Evolutionary conservation across 2,888 invertebrate species (phyloP), one percentile per base, ranked within the genome.

Genomic region (Tribolium freemani): DNA sequence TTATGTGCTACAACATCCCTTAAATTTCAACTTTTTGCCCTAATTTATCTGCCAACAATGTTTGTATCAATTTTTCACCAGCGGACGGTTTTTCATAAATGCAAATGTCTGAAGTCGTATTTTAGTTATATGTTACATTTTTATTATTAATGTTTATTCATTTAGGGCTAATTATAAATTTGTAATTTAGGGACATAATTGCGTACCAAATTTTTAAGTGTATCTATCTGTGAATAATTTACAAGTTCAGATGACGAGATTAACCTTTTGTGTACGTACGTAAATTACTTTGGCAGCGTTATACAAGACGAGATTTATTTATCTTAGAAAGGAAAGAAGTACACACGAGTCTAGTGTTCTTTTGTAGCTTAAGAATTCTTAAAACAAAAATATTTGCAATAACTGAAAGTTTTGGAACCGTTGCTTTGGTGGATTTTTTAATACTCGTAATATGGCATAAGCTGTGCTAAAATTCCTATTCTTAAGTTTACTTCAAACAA

Each of bases 31-130:
- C 5, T 51, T 13, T 20, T 51, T 51, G 51, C 16, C 20, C n/a
- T 48, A 48, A 48, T 48, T 10, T 48, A 48, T 48, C 48, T 48
- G 13, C 48, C 48, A 48, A 11, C 48, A n/a, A 48, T 16, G 10
- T 48, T 48, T 48, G 5, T 48, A 4, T 51, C 51, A 51, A 51
- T 51, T 51, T 51, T 51, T 20, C 51, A 48, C 20, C 16, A 20
- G 51, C 11, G 1, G 8, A 51, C 16, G 21, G 20, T 51, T 51
- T 51, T 51, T 51, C 6, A 51, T 51, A 51, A 51, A 20, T 38
- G 38, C 38, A 38, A 38, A 38, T 38, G n/a, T 38, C 8, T 38
- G 38, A 38, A 38, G 9, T 38, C 8, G 38, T 38, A 38, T 8
- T 38, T n/a, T n/a, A n/a, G n/a, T n/a, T n/a, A n/a, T n/a, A n/a